Evolutionary conservation across 1,140 invertebrate genomes (phyloP).

Genomic region (Hyles euphorbiae): DNA sequence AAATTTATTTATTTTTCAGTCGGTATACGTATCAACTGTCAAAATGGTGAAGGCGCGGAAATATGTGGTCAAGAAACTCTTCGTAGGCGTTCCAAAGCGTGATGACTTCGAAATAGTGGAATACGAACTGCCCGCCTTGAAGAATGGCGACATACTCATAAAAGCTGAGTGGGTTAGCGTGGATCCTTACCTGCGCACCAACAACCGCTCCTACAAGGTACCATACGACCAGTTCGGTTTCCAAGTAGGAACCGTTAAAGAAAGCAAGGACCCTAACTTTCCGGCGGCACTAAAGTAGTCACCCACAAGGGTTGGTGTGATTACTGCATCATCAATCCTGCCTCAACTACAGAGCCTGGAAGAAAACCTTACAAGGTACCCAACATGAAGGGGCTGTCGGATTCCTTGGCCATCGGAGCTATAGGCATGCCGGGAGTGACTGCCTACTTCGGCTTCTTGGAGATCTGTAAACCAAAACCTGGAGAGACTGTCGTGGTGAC

Average conservation of each 20-base stretch:
- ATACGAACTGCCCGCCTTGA: conserved; percentile 44
- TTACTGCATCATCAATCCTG: conserved; percentile 51
- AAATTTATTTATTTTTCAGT: no score
- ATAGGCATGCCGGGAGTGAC: conserved; percentile 75
- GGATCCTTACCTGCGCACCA: conserved; percentile 70
- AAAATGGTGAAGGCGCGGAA: conserved; percentile 15
- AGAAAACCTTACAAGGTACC: conserved; percentile 39
- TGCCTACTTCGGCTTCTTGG: conserved; percentile 84
- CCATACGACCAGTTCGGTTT: conserved; percentile 53
- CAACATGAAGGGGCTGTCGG: conserved; percentile 41
- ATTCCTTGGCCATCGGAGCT: conserved; percentile 42
- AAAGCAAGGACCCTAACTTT: conserved; percentile 54
- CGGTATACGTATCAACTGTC: no score
- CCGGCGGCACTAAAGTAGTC: conserved; percentile 75
- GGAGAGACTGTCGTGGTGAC: conserved; percentile 83
- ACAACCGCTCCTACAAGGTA: conserved; percentile 15
- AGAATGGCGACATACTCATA: conserved; percentile 57
- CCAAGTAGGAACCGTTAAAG: conserved; percentile 51
- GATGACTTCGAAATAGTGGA: conserved; percentile 60
- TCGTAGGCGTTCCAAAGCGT: conserved; percentile 55
- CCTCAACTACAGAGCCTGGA: not conserved
- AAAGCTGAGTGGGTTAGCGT: conserved; percentile 72
- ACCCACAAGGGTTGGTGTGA: conserved; percentile 77
- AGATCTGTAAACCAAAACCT: conserved; percentile 81
- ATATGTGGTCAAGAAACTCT: conserved; percentile 53